Percentiles rank a stretch among this genome's conserved stretches.
phyloP scores from a whole-genome alignment of 2,888 invertebrate genomes.

The Hartigia nigra region DNA sequence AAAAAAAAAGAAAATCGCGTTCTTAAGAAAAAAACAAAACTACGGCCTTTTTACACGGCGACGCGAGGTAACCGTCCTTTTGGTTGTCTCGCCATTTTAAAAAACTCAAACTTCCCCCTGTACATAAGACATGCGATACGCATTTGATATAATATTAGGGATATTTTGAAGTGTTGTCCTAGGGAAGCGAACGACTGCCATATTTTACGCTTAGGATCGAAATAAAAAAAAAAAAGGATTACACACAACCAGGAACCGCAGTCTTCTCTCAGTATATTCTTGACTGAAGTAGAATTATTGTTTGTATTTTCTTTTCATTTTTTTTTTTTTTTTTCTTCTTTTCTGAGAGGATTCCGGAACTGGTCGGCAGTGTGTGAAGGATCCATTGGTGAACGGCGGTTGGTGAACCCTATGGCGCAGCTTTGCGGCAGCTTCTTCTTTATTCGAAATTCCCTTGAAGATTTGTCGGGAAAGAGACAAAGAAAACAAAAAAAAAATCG shows the following conservation, averaged over 20 bases:
- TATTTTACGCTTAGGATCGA: conserved; percentile 36
- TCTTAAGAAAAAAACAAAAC: not conserved
- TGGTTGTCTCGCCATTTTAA: not conserved
- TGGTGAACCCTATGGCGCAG: not conserved
- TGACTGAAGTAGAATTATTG: not conserved
- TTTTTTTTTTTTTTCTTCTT: not conserved
- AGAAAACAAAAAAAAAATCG: conserved; percentile 28
- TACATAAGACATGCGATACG: not conserved
- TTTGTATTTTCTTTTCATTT: not conserved
- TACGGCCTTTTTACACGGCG: not conserved
- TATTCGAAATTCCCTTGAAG: not conserved
- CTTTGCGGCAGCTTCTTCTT: not conserved
- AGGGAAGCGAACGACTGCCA: conserved; percentile 37
- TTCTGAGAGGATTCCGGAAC: not conserved
- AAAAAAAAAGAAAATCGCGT: not conserved
- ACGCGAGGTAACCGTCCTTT: not conserved
- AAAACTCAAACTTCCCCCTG: not conserved
- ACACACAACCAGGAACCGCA: not conserved
- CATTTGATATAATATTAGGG: not conserved
- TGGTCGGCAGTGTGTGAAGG: not conserved
- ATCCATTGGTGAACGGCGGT: conserved; percentile 6
- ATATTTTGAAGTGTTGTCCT: conserved; percentile 7
- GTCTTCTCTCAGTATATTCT: not conserved
- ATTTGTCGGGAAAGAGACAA: conserved; percentile 12
- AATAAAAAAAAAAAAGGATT: conserved; percentile 15